phyloP scores from a whole-genome alignment of 2,797 vertebrate species.

The Mus spretus region DNA sequence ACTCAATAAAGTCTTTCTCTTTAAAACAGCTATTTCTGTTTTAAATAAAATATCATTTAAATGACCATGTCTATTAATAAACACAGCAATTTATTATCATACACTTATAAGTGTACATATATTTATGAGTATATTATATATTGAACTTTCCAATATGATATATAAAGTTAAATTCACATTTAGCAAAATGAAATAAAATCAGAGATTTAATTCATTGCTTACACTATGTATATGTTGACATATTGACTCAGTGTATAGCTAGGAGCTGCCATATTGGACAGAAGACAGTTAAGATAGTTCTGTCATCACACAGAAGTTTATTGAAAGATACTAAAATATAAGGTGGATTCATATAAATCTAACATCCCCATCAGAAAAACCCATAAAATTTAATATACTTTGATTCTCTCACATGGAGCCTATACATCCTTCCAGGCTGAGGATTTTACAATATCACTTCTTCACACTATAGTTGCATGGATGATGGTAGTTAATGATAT shows the following conservation, averaged over 20 bases:
- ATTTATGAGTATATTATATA: neutral
- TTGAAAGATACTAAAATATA: neutral
- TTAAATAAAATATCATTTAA: neutral
- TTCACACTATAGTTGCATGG: neutral
- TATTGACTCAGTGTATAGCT: neutral
- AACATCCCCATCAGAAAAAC: neutral
- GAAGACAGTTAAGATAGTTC: neutral
- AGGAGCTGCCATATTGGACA: neutral
- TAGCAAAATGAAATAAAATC: neutral
- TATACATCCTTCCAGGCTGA: neutral
- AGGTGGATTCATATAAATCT: neutral
- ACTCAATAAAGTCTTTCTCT: neutral
- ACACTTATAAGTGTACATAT: neutral
- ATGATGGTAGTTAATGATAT: neutral
- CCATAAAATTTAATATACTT: neutral
- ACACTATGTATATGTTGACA: neutral
- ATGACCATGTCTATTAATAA: neutral
- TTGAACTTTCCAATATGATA: neutral
- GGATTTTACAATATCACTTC: neutral
- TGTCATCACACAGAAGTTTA: neutral
- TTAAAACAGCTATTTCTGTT: neutral
- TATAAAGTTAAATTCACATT: neutral
- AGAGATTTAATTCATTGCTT: neutral
- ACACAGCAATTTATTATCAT: neutral
- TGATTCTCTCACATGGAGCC: neutral